Conservation (phyloP, 2,888 invertebrate genomes). For the Pachycephus smyrnensis region DNA sequence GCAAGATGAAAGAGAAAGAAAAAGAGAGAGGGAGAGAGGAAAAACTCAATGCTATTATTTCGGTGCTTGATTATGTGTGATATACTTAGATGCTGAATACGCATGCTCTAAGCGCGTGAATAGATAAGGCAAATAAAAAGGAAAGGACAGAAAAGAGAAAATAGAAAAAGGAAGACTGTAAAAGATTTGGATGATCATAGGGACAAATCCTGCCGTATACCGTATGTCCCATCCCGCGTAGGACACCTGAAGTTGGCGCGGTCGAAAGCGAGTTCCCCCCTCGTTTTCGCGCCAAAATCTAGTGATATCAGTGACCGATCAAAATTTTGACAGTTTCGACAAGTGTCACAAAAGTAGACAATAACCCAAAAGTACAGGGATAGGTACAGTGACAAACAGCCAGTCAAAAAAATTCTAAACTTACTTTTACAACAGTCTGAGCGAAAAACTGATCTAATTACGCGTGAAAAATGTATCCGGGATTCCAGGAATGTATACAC, state of each 20-base stretch:
- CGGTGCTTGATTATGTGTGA: neutral
- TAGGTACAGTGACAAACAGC: neutral
- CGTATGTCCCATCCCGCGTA: too few relatives aligned
- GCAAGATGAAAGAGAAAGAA: slow-evolving; percentile 11
- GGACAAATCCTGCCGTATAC: neutral
- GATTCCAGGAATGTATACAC: neutral
- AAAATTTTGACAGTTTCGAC: too few relatives aligned
- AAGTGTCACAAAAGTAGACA: too few relatives aligned
- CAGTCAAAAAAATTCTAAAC: neutral
- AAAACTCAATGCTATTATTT: neutral
- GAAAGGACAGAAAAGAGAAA: neutral
- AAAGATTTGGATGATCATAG: neutral
- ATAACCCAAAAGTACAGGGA: too few relatives aligned
- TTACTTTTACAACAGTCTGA: neutral
- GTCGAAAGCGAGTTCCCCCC: too few relatives aligned
- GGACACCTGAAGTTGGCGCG: too few relatives aligned
- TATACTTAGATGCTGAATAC: neutral
- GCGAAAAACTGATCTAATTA: neutral
- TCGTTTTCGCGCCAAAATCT: too few relatives aligned
- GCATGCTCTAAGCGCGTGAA: neutral
- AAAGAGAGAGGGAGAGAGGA: slow-evolving; percentile 12
- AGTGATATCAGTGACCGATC: too few relatives aligned
- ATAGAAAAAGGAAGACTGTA: neutral
- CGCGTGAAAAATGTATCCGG: neutral
- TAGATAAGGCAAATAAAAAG: neutral